These are phyloP conservation scores for Lepidurus couesii DNA, from an alignment of 1,140 invertebrate species.

Conservation along the genomic window DNA sequence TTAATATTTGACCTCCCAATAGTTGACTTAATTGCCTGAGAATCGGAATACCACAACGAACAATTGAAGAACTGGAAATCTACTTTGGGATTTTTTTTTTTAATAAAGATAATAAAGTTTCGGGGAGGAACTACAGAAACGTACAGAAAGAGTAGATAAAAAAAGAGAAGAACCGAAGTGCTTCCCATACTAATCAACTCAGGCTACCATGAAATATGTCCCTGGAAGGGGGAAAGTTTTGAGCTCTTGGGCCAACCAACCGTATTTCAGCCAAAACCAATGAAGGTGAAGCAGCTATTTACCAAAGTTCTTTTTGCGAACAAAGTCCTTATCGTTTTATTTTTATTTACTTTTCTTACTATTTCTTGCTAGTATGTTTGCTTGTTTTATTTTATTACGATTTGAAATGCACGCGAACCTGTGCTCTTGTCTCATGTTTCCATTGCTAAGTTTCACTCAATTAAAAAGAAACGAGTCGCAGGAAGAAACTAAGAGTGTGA, in stretches of 20 bases:
- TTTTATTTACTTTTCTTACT: too few relatives aligned
- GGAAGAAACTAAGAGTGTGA: background rate
- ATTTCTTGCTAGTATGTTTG: too few relatives aligned
- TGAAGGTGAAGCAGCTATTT: background rate
- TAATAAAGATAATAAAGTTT: background rate
- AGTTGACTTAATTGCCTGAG: too few relatives aligned
- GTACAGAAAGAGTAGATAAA: background rate
- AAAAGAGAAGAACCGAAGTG: background rate
- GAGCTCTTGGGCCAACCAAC: background rate
- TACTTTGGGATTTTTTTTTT: background rate
- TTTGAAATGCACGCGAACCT: background rate
- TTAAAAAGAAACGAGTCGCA: background rate
- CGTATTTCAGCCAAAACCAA: background rate
- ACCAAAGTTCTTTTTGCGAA: background rate
- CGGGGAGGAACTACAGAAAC: background rate
- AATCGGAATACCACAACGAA: too few relatives aligned
- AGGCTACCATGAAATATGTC: background rate
- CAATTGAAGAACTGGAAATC: too few relatives aligned
- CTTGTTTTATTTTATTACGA: too few relatives aligned
- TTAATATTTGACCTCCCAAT: too few relatives aligned
- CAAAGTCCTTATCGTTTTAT: background rate
- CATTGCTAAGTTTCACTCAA: background rate
- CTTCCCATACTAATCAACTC: background rate
- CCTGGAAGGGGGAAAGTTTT: background rate
- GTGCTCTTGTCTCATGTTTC: background rate